Conservation (phyloP, 2,113 vertebrate species). For the Choloepus hoffmanni region DNA sequence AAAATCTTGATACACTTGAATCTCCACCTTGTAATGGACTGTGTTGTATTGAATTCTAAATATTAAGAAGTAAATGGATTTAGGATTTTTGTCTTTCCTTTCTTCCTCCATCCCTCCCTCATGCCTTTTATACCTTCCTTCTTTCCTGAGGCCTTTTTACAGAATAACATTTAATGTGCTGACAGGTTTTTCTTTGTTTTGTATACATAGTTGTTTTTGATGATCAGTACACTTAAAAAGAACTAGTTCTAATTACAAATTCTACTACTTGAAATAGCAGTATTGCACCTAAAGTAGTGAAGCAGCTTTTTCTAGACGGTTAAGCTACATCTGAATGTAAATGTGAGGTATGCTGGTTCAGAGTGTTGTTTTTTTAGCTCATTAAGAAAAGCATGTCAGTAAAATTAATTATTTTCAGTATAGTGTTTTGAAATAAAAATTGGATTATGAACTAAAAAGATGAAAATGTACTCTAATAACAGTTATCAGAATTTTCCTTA, state of each 20-base stretch:
- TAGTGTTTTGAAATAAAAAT: conserved; percentile 55
- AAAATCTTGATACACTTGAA: conserved; percentile 43
- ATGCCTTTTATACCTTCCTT: neutral
- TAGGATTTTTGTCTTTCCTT: conserved; percentile 39
- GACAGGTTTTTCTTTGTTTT: conserved; percentile 50
- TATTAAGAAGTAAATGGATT: conserved; percentile 21
- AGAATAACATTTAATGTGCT: neutral
- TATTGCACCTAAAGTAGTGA: conserved; percentile 19
- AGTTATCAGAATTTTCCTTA: conserved; percentile 2
- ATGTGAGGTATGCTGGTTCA: neutral
- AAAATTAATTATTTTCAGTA: conserved; percentile 31
- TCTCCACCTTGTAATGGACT: conserved; percentile 31
- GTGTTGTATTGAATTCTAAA: conserved; percentile 65
- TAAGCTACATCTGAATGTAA: conserved; percentile 7
- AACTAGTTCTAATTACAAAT: conserved; percentile 45
- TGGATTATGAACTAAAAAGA: neutral
- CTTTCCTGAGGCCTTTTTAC: neutral
- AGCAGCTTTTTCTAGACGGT: neutral
- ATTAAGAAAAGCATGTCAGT: neutral
- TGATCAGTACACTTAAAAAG: neutral
- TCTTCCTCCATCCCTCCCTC: neutral
- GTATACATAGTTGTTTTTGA: conserved; percentile 28
- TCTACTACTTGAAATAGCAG: conserved; percentile 38
- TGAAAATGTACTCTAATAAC: conserved; percentile 42
- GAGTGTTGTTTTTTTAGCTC: neutral